phyloP scores from a whole-genome alignment of 1,140 invertebrate species.

The Monomorium pharaonis region DNA sequence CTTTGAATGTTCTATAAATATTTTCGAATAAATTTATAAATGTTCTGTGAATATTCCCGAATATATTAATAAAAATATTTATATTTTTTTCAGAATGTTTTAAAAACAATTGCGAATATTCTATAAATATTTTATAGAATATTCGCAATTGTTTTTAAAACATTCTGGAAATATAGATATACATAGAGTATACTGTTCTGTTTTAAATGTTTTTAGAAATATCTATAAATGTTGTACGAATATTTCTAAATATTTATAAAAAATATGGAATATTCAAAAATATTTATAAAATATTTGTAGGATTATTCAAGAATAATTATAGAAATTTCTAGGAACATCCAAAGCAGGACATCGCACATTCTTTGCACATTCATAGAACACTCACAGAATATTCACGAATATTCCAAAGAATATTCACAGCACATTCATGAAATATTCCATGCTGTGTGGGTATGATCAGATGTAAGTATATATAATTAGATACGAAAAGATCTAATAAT shows the following conservation, averaged over 20 bases:
- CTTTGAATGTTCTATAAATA: too few species aligned
- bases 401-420: not conserved
- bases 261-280: not conserved
- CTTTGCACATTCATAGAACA: not conserved
- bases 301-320: not conserved
- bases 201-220: too few species aligned
- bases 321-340: not conserved
- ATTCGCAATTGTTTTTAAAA: too few species aligned
- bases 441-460: not conserved
- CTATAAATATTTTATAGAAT: not conserved
- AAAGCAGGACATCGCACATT: not conserved
- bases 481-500: not conserved
- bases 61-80: not conserved
- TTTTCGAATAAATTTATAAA: not conserved
- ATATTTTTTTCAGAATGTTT: not conserved
- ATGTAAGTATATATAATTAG: too few species aligned
- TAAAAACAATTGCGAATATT: not conserved
- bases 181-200: too few species aligned
- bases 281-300: not conserved
- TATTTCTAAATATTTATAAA: not conserved
- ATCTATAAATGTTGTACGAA: too few species aligned
- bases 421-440: not conserved
- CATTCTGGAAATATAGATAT: too few species aligned
- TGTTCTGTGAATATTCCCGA: not conserved
- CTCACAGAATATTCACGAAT: not conserved